A percentile compares a stretch with the other conserved stretches of the same genome.
These are phyloP conservation scores for Pocillopora damicornis DNA, from an alignment of 64 coral and sea anemone genomes.

Conservation along the genomic window DNA sequence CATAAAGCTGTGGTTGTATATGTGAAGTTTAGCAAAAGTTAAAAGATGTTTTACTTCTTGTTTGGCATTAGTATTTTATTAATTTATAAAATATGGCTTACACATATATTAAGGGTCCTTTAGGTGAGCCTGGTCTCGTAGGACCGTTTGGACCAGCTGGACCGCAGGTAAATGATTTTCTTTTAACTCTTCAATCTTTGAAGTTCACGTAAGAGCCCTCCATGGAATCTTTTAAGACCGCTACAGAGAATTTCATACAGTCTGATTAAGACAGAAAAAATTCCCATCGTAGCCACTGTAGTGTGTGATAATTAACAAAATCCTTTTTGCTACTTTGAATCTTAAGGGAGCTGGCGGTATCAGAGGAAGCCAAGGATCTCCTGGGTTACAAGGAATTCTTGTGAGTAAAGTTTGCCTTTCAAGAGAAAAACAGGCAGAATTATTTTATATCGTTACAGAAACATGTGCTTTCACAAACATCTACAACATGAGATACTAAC, in stretches of 20 bases:
- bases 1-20: too few relatives aligned
- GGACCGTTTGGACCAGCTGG: constrained; percentile 30
- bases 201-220: neutral
- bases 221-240: too few relatives aligned
- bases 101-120: constrained; percentile 13
- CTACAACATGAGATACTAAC: too few relatives aligned
- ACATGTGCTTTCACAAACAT: too few relatives aligned
- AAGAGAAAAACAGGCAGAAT: too few relatives aligned
- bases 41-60: neutral
- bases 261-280: too few relatives aligned
- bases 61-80: neutral
- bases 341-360: constrained; percentile 39
- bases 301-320: too few relatives aligned
- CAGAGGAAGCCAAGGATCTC: constrained; percentile 1
- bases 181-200: neutral
- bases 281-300: too few relatives aligned
- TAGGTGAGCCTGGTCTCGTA: constrained; percentile 21
- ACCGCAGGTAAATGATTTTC: constrained; percentile 1
- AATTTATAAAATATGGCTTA: neutral
- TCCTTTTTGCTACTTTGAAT: neutral
- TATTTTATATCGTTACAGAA: too few relatives aligned
- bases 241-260: too few relatives aligned
- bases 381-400: neutral
- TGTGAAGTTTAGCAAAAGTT: too few relatives aligned
- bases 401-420: neutral